These are phyloP conservation scores for Aphelenchoides fujianensis DNA, from an alignment of 1,140 invertebrate genomes.

Conservation along the genomic window DNA sequence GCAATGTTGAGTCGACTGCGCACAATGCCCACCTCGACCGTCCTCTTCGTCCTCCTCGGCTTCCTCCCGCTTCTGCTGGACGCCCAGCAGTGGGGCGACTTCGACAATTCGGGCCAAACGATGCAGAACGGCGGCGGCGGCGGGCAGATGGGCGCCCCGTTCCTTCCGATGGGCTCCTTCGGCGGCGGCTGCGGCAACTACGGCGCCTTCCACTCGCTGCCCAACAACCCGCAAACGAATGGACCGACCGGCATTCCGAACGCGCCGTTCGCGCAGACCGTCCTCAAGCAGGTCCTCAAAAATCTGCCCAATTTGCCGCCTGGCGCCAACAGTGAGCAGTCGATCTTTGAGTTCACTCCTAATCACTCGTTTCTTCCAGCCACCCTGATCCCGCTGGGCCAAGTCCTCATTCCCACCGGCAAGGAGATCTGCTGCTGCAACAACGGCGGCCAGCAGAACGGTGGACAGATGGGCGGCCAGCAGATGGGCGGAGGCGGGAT, in stretches of 20 bases:
- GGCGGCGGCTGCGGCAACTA: background rate
- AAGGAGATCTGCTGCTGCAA: constrained; percentile 29
- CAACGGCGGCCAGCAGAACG: background rate
- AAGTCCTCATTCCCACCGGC: constrained; percentile 39
- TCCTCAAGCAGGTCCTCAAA: constrained; percentile 3
- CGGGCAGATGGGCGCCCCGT: too few species aligned
- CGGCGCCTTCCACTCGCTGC: background rate
- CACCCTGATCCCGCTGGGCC: constrained; percentile 33
- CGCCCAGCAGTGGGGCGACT: background rate
- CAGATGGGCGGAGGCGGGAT: background rate
- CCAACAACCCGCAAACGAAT: background rate
- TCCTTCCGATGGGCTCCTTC: background rate
- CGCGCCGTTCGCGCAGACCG: background rate
- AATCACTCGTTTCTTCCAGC: constrained; percentile 22
- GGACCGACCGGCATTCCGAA: background rate
- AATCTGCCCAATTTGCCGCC: background rate
- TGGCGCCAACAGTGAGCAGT: constrained; percentile 10
- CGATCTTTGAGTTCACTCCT: background rate
- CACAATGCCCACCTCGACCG: too few species aligned
- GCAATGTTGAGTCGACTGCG: too few species aligned
- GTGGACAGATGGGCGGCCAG: background rate
- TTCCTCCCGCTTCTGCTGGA: background rate
- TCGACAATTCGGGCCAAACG: background rate
- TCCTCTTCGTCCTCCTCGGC: too few species aligned
- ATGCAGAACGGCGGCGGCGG: too few species aligned